phyloP scores from a whole-genome alignment of 1,140 invertebrate genomes.

The Paraescarpia echinospica region DNA sequence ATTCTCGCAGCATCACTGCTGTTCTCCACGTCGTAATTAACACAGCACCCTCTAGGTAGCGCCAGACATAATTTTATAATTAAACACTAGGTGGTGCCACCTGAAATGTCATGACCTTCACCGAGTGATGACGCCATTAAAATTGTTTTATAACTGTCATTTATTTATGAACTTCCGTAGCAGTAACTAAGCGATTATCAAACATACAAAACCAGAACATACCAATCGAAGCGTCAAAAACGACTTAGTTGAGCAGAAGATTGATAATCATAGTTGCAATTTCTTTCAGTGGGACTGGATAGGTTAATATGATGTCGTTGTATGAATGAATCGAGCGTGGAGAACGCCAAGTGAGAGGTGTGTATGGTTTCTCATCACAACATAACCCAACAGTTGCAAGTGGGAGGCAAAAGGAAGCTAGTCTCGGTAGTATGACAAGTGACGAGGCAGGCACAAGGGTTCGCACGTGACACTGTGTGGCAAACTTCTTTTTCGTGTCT shows the following conservation, averaged over 20 bases:
- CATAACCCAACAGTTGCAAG: background rate
- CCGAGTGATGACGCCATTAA: too few species aligned
- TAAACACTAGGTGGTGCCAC: too few species aligned
- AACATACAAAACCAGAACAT: too few species aligned
- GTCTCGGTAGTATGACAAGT: background rate
- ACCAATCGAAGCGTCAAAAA: background rate
- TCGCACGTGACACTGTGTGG: background rate
- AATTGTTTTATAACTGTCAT: too few species aligned
- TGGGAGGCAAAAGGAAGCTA: constrained; percentile 3
- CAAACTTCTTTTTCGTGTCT: background rate
- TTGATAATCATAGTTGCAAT: background rate
- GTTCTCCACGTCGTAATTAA: too few species aligned
- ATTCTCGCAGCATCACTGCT: too few species aligned
- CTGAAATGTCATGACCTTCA: too few species aligned
- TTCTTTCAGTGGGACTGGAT: background rate
- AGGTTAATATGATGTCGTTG: background rate
- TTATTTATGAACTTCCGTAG: too few species aligned
- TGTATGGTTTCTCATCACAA: background rate
- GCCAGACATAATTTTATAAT: too few species aligned
- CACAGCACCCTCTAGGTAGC: too few species aligned
- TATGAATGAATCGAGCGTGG: background rate
- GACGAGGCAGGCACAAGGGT: background rate
- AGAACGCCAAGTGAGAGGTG: background rate
- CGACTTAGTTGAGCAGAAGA: background rate
- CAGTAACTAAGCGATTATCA: too few species aligned